phyloP scores from a whole-genome alignment of 2,888 invertebrate genomes.

The Endotricha flammealis region DNA sequence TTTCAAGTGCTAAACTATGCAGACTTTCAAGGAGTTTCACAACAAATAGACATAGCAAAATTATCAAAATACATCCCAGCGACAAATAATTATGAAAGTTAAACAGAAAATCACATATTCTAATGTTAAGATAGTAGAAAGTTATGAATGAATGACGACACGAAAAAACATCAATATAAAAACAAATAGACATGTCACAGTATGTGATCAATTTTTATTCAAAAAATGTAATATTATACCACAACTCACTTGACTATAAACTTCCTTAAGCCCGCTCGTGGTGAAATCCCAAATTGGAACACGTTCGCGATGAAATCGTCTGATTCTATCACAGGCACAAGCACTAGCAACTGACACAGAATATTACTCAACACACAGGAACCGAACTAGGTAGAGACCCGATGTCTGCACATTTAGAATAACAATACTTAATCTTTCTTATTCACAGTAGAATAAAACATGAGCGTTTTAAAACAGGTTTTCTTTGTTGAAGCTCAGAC shows the following conservation, averaged over 20 bases:
- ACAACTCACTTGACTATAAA: slow-evolving; percentile 72
- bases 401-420: slow-evolving; percentile 39
- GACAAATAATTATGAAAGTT: too few relatives aligned
- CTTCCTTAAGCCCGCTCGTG: slow-evolving; percentile 77
- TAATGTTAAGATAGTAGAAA: background rate
- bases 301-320: slow-evolving; percentile 71
- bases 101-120: too few relatives aligned
- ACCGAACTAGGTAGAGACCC: slow-evolving; percentile 55
- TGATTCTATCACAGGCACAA: slow-evolving; percentile 71
- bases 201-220: too few relatives aligned
- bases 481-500: slow-evolving; percentile 47
- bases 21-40: slow-evolving; percentile 9
- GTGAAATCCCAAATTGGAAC: slow-evolving; percentile 74
- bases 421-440: slow-evolving; percentile 34
- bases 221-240: slow-evolving; percentile 11
- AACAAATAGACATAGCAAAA: background rate
- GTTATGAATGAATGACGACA: background rate
- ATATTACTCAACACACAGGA: slow-evolving; percentile 73
- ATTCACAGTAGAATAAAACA: slow-evolving; percentile 38
- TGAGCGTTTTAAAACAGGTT: slow-evolving; percentile 53
- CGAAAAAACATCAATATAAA: background rate
- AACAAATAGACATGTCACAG: background rate
- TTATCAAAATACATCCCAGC: too few relatives aligned
- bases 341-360: slow-evolving; percentile 70
- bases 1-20: slow-evolving; percentile 5